Base-by-base conservation (phyloP, 2,888 invertebrate species). In the Cataglyphis altisquamis region DNA sequence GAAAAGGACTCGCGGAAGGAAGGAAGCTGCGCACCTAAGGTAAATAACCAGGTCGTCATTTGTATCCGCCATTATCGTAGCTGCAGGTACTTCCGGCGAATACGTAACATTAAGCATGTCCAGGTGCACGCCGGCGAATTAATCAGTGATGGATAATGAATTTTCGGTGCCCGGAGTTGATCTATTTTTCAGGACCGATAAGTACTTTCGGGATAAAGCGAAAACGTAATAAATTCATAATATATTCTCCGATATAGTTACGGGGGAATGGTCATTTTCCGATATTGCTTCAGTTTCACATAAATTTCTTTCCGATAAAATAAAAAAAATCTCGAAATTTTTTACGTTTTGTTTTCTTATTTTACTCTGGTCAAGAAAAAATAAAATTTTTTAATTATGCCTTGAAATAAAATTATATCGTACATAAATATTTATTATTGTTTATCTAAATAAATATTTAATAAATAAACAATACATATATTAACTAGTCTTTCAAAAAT, bases 41-140 rank as follows among this genome's bases (percentile, higher is more conserved):
- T 75, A 84, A 88, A 83, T 60, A 80, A 66, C 70, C 15, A 39
- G 45, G 60, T 80, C 62, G 78, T 75, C 80, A 75, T 88, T 88
- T 88, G 87, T 87, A 86, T 75, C 52, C 77, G 70, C 63, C 62
- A 78, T 88, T 86, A 84, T 84, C 80, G 84, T 80, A 82, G 82
- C 78, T 36, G 75, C 55, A 15, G 45, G 36, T 66, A 81, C 41
- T 84, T 63, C 63, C 48, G 62, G 45, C 66, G 63, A 68, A 84
- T 63, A 68, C 41, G 62, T 62, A 52, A 45, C 66, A 29, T 29
- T 62, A 73, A 86, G 32, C 68, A 57, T 57, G 78, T 52, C 63
- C 52, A 84, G 64, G 39, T 77, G 83, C 41, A 70, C 63, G 57
- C 80, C 78, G 29, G 29, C 29, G 63, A 68, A 63, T 63, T 62